Base-by-base conservation (phyloP, 2,113 vertebrate genomes). In the Myotis lucifugus region DNA sequence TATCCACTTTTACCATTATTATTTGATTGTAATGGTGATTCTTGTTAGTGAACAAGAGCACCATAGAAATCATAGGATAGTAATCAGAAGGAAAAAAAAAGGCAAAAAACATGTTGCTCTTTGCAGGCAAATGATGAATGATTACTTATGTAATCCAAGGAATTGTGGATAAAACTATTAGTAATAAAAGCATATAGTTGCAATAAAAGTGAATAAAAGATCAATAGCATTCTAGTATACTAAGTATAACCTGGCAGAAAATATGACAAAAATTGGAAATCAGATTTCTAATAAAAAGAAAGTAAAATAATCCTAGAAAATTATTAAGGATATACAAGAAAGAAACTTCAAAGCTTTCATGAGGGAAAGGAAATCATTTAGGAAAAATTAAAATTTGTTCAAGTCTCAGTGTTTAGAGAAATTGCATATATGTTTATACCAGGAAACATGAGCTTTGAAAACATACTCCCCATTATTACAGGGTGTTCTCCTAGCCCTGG, bases 201-300 rank as follows among this genome's bases (percentile, higher is more conserved):
- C 17, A 76, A 77, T 86, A 83, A 64, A 88, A 87, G 25, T 59
- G 66, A 72, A 59, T 93, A 91, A 93, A 72, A 48, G 37, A 73
- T 50, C 59, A 92, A 83, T 37, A 89, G 81, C 18, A 40, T 86
- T 56, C 25, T 74, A 74, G 21, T 42, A 74, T 5, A 67, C 14
- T 85, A 48, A 90, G 73, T 93, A 82, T 34, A 82, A 56, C 8
- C 8, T 90, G 67, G 46, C 10, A 86, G 27, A 81, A 86, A 90
- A 74, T 12, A 14, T 85, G 66, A 90, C 56, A 25, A 79, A 74
- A 86, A 79, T 37, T 40, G 15, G 21, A 90, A 81, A 85, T 59
- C 14, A 90, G 54, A 66, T 32, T 90, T 5, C 74, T 77, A 77
- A 77, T 90, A 84, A 88, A 21, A 77, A 69, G 8, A 42, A 74